Evolutionary conservation across 1,140 invertebrate genomes (phyloP), one percentile per base, ranked within the genome.

Genomic region (Grapholita molesta): DNA sequence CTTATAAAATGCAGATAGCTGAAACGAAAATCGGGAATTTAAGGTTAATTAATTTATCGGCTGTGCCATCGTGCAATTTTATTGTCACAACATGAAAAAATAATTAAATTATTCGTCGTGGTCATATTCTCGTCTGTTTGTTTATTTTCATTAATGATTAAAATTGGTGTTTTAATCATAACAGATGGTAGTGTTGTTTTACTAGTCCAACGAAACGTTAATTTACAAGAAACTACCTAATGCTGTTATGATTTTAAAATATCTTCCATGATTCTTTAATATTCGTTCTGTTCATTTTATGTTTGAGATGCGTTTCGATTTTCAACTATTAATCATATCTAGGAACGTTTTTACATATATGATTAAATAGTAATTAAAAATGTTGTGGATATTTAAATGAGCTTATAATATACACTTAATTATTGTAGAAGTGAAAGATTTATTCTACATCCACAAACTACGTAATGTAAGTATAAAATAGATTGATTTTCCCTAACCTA

Each of bases 391-490:
- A 48, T 48, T 80, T 73, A 72, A 73, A 79, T 80, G 86, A 86
- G 79, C 79, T 80, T 78, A 65, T 33, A 55, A 65, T 57, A 57
- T 48, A 75, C 53, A 57, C 55, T 70, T 70, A 70, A 32, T 15
- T 73, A 73, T 74, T 53, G 53, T 67, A 68, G n/a, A 70, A 67
- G 15, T 67, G 64, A 61, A 61, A 61, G 28, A 61, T 15, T 28
- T 15, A 70, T 64, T 71, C 69, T 72, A 77, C 48, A 69, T 25
- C 67, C 77, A 75, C 57, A 70, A 38, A 64, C 73, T 82, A 85
- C 68, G 21, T 70, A 65, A 67, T 69, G 69, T 83, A 81, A 86
- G 84, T 91, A 89, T 91, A 91, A 91, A 91, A 91, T 91, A 91
- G 84, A 89, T 85, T 91, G 85, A 80, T 84, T 83, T n/a, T 83